Base-by-base conservation (phyloP, 2,888 invertebrate species). In the Lepetodrilus schrolli region DNA sequence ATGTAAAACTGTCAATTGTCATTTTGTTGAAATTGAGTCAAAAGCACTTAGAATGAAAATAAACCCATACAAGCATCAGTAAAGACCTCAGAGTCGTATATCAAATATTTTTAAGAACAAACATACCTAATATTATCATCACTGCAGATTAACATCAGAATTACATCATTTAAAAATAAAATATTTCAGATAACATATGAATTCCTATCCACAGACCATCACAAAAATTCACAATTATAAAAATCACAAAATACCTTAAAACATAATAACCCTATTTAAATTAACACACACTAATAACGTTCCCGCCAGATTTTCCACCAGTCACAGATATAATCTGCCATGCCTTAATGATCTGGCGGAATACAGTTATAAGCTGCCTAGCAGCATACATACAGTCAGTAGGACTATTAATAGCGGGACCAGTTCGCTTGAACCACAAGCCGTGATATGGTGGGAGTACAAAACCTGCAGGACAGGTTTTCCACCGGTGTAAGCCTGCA, bases 401-500 rank as follows among this genome's bases (percentile, higher is more conserved):
- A 58, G 26, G 8, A 5, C 58, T 58, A 58, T 58, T 58, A 30
- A 58, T 58, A 58, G 58, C 58, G 17, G 30, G n/a, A 30, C 58
- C 58, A 30, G 23, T 30, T 26, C 34, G 26, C 26, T 30, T 30
- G 17, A 34, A 23, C 10, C 17, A 30, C 58, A 13, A 58, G 58
- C 30, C 8, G 58, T 26, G 17, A 48, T 17, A 21, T 48, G 36
- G 37, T 13, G 26, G 10, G 70, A 70, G 26, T 17, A n/a, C 2
- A n/a, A 74, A 76, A 76, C 76, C 72, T 71, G 76, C 72, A 30
- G n/a, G 69, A 72, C 76, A 58, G 69, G 76, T 76, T 76, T 74
- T 66, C 21, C 21, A 23, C 21, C 50, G 8, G n/a, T 43, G 43
- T 75, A 69, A 72, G 8, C 50, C 72, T 37, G 36, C 71, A 49